Conservation (phyloP, 2,113 vertebrate genomes). For the Sinocyclocheilus grahami region DNA sequence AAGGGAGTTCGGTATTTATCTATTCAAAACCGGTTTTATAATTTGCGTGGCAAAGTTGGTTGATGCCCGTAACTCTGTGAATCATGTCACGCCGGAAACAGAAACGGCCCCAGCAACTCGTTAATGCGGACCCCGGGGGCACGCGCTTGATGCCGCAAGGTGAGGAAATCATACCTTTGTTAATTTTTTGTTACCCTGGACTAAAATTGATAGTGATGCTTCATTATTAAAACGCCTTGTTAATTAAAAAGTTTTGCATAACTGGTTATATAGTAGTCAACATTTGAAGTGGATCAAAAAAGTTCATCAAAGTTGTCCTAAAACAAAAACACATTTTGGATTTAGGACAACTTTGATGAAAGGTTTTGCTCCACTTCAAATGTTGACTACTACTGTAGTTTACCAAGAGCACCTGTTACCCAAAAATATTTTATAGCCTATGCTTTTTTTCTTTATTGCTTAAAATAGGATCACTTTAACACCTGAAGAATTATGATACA, state of each 20-base stretch:
- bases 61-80: conserved; percentile 75
- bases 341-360: too few species aligned
- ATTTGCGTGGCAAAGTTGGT: conserved; percentile 43
- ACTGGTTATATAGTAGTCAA: too few species aligned
- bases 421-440: neutral
- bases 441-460: neutral
- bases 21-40: neutral
- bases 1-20: neutral
- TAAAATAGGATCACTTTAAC: neutral
- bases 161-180: conserved; percentile 67
- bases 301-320: too few species aligned
- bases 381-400: neutral
- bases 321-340: too few species aligned
- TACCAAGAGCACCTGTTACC: conserved; percentile 9
- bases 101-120: conserved; percentile 82
- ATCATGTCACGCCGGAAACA: conserved; percentile 85
- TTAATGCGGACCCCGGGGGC: conserved; percentile 78
- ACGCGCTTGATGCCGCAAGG: conserved; percentile 73
- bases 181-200: conserved; percentile 11
- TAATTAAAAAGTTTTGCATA: neutral
- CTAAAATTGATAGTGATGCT: neutral
- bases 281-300: too few species aligned
- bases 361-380: too few species aligned
- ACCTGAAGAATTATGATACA: neutral
- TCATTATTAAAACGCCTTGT: neutral